Conservation (phyloP, 2,797 vertebrate genomes). For the Chiloscyllium punctatum region DNA sequence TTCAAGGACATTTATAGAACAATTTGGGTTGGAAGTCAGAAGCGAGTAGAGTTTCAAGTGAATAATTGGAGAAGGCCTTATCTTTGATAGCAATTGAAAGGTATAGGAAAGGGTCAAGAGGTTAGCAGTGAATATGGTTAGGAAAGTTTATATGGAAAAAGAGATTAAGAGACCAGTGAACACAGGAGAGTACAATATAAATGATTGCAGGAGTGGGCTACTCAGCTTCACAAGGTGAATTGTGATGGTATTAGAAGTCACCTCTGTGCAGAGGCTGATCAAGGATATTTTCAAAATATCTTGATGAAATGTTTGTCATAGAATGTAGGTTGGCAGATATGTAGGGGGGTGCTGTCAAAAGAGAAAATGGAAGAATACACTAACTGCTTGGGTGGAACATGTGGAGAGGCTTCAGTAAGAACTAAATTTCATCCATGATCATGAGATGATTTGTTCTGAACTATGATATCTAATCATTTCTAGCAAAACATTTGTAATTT, state of each 20-base stretch:
- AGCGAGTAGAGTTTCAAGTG: neutral
- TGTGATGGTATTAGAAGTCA: neutral
- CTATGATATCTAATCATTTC: neutral
- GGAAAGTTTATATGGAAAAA: neutral
- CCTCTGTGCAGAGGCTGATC: neutral
- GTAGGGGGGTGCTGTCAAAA: neutral
- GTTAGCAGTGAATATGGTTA: neutral
- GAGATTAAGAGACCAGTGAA: neutral
- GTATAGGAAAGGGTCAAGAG: neutral
- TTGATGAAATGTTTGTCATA: neutral
- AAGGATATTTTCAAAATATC: neutral
- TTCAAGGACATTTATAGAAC: neutral
- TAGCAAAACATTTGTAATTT: neutral
- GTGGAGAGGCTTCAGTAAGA: neutral
- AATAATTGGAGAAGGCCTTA: neutral
- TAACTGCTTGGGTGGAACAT: neutral
- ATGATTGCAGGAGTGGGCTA: no score
- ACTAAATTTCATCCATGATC: neutral
- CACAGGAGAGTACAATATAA: neutral
- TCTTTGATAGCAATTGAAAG: no score
- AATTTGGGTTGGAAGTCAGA: neutral
- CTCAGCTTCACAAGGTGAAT: neutral
- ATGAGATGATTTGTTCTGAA: neutral
- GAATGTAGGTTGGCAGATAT: neutral
- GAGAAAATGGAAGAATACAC: neutral